Percentiles rank a stretch among this genome's conserved stretches.
These are phyloP conservation scores for Ramphastos sulfuratus DNA, from an alignment of 2,113 vertebrate species.

Conservation along the genomic window DNA sequence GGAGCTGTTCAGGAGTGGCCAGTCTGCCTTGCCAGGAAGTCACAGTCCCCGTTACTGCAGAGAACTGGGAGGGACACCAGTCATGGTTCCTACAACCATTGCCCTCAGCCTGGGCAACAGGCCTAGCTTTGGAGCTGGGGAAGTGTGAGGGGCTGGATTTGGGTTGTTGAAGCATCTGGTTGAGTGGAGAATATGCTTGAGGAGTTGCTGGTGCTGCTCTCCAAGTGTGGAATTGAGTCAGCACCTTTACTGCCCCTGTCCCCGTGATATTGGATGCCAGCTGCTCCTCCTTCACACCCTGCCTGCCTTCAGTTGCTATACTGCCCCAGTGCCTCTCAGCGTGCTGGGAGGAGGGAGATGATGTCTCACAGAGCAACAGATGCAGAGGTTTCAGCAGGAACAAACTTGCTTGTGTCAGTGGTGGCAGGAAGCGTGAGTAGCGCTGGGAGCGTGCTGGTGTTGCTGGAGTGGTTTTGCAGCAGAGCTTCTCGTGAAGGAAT, in stretches of 20 bases:
- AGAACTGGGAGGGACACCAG: neutral
- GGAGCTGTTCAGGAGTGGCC: neutral
- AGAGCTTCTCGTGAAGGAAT: neutral
- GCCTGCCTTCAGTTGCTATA: neutral
- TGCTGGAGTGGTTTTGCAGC: neutral
- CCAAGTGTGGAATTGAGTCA: neutral
- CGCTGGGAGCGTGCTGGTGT: fast-evolving
- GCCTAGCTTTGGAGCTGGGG: neutral
- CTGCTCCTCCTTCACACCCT: neutral
- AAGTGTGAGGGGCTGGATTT: neutral
- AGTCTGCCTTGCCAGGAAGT: neutral
- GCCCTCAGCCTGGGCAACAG: neutral
- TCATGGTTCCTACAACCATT: fast-evolving
- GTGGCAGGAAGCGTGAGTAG: neutral
- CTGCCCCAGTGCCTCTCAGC: fast-evolving
- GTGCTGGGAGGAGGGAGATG: neutral
- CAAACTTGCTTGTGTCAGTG: neutral
- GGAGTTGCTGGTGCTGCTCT: neutral
- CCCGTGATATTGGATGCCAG: neutral
- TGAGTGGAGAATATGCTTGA: neutral
- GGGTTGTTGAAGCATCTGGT: neutral
- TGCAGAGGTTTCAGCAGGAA: neutral
- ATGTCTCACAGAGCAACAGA: neutral
- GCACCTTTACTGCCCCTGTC: neutral
- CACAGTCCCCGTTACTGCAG: fast-evolving